A percentile compares a stretch with the other conserved stretches of the same genome.
Conservation (phyloP, 2,113 vertebrate species). For the Corythornis madagascariensis region DNA sequence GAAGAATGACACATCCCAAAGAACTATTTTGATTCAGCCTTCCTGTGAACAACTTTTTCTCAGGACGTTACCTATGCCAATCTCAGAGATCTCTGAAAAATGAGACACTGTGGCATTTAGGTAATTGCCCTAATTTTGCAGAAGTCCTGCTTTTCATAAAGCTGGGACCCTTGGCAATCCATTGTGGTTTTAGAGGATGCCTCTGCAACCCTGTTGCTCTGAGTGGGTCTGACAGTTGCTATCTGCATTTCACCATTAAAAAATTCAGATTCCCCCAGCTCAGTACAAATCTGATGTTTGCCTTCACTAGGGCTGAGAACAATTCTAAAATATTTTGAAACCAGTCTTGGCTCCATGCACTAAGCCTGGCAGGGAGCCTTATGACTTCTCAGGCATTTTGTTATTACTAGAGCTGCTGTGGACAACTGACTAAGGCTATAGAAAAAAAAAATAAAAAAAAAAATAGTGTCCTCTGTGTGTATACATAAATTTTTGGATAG, state of each 20-base stretch:
- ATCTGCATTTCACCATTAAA: background rate
- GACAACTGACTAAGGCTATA: background rate
- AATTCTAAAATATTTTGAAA: background rate
- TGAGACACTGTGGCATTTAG: background rate
- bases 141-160: background rate
- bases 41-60: background rate
- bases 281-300: background rate
- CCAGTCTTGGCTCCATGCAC: background rate
- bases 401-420: background rate
- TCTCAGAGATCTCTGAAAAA: background rate
- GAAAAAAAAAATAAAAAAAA: background rate
- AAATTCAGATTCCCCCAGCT: background rate
- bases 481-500: background rate
- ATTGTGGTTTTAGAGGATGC: background rate
- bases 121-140: background rate
- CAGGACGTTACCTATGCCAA: background rate
- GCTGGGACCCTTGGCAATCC: background rate
- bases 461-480: background rate
- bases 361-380: background rate
- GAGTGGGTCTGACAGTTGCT: background rate
- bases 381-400: background rate
- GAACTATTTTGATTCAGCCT: background rate
- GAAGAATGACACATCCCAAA: background rate
- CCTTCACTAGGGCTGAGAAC: background rate
- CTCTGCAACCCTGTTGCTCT: background rate